A percentile compares a stretch with the other conserved stretches of the same genome.
phyloP scores from a whole-genome alignment of 2,888 invertebrate genomes.

The Hecatera dysodea region DNA sequence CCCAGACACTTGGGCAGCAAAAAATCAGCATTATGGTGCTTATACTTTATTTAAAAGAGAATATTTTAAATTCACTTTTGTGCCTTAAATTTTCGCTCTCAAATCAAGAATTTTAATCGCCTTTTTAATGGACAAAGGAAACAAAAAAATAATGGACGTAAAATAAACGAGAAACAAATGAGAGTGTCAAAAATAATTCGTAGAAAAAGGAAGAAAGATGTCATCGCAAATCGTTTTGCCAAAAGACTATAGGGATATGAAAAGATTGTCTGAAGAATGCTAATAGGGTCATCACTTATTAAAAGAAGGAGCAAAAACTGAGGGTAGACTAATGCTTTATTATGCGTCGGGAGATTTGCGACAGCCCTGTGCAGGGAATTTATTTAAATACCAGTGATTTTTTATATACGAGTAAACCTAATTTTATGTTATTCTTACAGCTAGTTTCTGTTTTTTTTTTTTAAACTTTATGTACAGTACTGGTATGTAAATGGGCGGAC shows the following conservation, averaged over 20 bases:
- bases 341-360: slow-evolving; percentile 63
- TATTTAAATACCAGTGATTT: slow-evolving; percentile 33
- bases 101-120: slow-evolving; percentile 51
- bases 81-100: slow-evolving; percentile 22
- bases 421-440: no score
- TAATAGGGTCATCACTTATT: slow-evolving; percentile 85
- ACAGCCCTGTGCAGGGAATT: slow-evolving; percentile 30
- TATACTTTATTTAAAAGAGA: background rate
- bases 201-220: slow-evolving; percentile 72
- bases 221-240: slow-evolving; percentile 73
- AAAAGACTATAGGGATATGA: slow-evolving; percentile 76
- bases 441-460: no score
- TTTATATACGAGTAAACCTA: slow-evolving; percentile 14
- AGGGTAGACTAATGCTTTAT: slow-evolving; percentile 72
- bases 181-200: slow-evolving; percentile 61
- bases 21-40: background rate
- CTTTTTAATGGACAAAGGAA: slow-evolving; percentile 36
- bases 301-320: slow-evolving; percentile 76
- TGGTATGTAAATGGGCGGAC: no score
- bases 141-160: slow-evolving; percentile 33
- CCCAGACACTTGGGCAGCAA: background rate
- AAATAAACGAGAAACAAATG: slow-evolving; percentile 60
- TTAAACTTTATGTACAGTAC: no score
- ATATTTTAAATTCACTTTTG: slow-evolving; percentile 1
- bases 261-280: slow-evolving; percentile 84